phyloP scores from a whole-genome alignment of 2,888 invertebrate genomes.

The Tineola bisselliella region DNA sequence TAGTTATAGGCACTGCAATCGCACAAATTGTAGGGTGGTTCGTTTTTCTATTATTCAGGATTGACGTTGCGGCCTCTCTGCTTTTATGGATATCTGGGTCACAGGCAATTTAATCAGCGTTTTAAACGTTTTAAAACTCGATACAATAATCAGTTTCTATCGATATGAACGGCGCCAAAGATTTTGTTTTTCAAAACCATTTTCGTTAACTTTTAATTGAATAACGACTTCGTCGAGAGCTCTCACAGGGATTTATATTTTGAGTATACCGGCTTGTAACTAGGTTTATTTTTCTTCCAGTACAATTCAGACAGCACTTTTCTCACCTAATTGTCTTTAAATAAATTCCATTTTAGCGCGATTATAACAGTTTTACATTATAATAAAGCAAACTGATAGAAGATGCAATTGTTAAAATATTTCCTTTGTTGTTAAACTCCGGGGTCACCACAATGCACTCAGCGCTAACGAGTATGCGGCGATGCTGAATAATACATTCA shows the following conservation, averaged over 20 bases:
- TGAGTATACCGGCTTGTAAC: too few relatives aligned
- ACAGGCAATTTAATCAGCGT: conserved; percentile 9
- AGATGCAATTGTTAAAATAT: not conserved
- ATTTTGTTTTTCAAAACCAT: not conserved
- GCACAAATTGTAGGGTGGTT: conserved; percentile 10
- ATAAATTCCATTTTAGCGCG: too few relatives aligned
- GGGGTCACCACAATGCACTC: conserved; percentile 51
- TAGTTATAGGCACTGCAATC: conserved; percentile 4
- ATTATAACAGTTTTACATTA: not conserved
- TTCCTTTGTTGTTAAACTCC: not conserved
- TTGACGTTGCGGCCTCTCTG: conserved; percentile 10
- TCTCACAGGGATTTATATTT: too few relatives aligned
- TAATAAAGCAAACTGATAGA: not conserved
- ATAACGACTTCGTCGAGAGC: not conserved
- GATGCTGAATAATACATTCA: conserved; percentile 59
- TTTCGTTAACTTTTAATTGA: not conserved
- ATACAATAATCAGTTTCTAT: not conserved
- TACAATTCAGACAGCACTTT: too few relatives aligned
- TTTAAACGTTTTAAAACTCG: conserved; percentile 5
- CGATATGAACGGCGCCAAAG: not conserved
- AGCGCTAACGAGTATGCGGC: conserved; percentile 55
- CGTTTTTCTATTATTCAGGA: conserved; percentile 13
- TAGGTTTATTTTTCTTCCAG: too few relatives aligned
- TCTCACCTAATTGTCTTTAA: too few relatives aligned
- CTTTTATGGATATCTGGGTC: conserved; percentile 9